Evolutionary conservation across 2,113 vertebrate genomes (phyloP).

Genomic region (Melanostigma gelatinosum): DNA sequence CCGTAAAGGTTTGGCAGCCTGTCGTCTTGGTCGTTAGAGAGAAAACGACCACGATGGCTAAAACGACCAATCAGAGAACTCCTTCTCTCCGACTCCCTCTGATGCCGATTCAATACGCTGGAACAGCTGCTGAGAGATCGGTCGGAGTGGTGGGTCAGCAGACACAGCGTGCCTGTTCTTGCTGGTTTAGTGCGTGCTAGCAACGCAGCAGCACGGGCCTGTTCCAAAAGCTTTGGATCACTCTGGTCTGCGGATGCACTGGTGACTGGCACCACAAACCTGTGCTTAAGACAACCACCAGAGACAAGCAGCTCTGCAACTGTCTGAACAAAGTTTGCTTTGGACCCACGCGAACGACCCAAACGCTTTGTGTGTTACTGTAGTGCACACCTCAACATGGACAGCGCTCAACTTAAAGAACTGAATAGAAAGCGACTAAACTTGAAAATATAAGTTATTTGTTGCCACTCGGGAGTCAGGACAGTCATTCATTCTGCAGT

Average conservation of each 20-base stretch:
- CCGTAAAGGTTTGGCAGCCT: not conserved
- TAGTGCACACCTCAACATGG: not conserved
- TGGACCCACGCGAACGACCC: not conserved
- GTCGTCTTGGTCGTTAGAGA: not conserved
- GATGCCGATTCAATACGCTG: not conserved
- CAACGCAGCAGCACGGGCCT: not conserved
- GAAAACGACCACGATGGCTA: not conserved
- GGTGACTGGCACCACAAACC: constrained; percentile 11
- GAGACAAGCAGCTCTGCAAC: constrained; percentile 30
- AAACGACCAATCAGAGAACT: not conserved
- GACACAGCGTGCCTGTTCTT: not conserved
- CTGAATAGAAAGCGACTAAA: not conserved
- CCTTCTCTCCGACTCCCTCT: not conserved
- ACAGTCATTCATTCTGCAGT: not conserved
- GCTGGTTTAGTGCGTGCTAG: not conserved
- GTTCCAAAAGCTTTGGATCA: constrained; percentile 1
- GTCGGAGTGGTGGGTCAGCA: not conserved
- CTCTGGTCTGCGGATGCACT: constrained; percentile 22
- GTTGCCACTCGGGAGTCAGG: too few relatives aligned
- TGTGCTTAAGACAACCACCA: constrained; percentile 13
- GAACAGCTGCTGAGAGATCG: not conserved
- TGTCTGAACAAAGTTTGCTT: constrained; percentile 35
- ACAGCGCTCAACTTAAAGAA: not conserved
- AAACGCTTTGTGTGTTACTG: not conserved
- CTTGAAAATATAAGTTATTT: not conserved